phyloP scores from a whole-genome alignment of 2,113 vertebrate species.

The Falco punctatus region DNA sequence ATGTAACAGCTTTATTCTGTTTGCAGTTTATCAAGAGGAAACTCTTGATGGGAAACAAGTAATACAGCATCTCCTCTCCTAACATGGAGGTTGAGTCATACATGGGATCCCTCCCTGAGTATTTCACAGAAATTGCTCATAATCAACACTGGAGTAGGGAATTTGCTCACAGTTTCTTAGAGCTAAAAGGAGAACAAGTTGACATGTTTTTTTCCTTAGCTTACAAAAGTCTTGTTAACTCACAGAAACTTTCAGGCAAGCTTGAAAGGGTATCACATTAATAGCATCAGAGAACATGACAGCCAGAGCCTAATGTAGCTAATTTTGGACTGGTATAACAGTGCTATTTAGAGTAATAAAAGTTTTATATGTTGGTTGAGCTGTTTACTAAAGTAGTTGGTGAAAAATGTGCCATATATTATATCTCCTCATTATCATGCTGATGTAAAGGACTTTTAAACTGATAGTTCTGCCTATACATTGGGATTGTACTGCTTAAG shows the following conservation, averaged over 20 bases:
- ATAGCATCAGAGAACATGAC: conserved; percentile 19
- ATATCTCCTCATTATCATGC: background rate
- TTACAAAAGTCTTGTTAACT: conserved; percentile 1
- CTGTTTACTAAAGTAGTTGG: conserved; percentile 4
- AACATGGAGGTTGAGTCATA: background rate
- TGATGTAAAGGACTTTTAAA: background rate
- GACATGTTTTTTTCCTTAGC: background rate
- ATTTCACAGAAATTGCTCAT: background rate
- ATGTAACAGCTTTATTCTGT: background rate
- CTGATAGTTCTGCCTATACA: background rate
- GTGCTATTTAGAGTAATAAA: conserved; percentile 24
- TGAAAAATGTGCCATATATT: background rate
- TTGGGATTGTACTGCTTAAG: background rate
- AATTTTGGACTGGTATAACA: conserved; percentile 22
- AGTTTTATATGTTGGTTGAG: conserved; percentile 22
- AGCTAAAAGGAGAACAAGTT: background rate
- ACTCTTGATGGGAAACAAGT: background rate
- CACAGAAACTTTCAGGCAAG: conserved; percentile 9
- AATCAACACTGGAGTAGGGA: background rate
- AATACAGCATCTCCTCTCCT: background rate
- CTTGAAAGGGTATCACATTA: conserved; percentile 30
- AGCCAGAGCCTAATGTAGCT: conserved; percentile 9
- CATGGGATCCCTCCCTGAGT: background rate
- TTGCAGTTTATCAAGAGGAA: background rate
- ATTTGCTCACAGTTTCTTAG: background rate